These are phyloP conservation scores for Tragelaphus oryx DNA, from an alignment of 2,797 vertebrate species.

Conservation along the genomic window DNA sequence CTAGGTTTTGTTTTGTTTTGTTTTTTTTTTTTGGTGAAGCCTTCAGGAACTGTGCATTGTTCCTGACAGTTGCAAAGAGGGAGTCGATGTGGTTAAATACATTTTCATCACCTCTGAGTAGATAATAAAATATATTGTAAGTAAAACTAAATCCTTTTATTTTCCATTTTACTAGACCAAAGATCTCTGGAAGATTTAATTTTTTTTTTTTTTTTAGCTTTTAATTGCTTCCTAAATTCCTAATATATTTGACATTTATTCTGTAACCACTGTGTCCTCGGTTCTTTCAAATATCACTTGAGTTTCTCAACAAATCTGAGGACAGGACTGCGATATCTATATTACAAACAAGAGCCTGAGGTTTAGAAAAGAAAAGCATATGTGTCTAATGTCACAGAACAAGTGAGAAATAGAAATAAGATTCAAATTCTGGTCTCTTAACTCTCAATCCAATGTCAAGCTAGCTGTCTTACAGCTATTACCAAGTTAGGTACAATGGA, in stretches of 20 bases:
- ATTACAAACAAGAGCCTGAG: neutral
- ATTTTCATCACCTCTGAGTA: conserved; percentile 27
- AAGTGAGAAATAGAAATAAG: neutral
- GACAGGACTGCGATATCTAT: neutral
- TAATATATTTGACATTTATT: conserved; percentile 7
- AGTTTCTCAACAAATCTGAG: neutral
- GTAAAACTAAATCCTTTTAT: conserved; percentile 29
- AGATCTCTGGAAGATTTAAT: conserved; percentile 31
- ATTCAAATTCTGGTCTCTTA: neutral
- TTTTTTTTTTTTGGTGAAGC: neutral
- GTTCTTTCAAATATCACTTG: neutral
- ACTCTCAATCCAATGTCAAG: neutral
- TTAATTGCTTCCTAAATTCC: conserved; percentile 15
- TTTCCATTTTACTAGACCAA: conserved; percentile 34
- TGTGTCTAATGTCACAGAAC: neutral
- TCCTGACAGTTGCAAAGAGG: neutral
- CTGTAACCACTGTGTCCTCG: neutral
- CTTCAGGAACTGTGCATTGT: neutral
- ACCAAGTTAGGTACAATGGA: neutral
- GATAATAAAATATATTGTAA: conserved; percentile 33
- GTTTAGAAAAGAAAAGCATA: neutral
- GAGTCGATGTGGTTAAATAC: conserved; percentile 31
- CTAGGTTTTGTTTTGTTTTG: neutral
- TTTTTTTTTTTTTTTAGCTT: neutral
- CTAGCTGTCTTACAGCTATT: neutral